A percentile compares a stretch with the other conserved stretches of the same genome.
These are phyloP conservation scores for Pocillopora damicornis DNA, from an alignment of 64 coral and sea anemone species.

Conservation along the genomic window DNA sequence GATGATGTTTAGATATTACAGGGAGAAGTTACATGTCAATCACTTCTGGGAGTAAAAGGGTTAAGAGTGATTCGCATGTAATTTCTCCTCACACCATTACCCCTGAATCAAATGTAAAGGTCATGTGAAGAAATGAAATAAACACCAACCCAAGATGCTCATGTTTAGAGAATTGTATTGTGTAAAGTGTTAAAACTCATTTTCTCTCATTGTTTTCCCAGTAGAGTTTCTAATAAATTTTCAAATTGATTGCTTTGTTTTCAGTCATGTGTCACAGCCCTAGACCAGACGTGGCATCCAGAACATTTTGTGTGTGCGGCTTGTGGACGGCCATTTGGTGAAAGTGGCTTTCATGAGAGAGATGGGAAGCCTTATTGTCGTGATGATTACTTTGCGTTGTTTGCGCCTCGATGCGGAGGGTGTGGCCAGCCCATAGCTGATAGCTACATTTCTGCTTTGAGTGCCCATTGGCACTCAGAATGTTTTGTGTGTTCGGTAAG, in stretches of 20 bases:
- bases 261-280: slow-evolving; percentile 95
- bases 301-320: slow-evolving; percentile 94
- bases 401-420: slow-evolving; percentile 94
- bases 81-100: too few species aligned
- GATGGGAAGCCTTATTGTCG: slow-evolving; percentile 97
- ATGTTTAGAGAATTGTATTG: too few species aligned
- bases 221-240: neutral
- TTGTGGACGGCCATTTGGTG: slow-evolving; percentile 90
- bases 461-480: slow-evolving; percentile 96
- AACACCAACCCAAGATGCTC: too few species aligned
- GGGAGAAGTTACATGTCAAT: too few species aligned
- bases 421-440: slow-evolving; percentile 98
- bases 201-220: neutral
- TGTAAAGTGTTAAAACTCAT: neutral
- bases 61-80: too few species aligned
- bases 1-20: too few species aligned
- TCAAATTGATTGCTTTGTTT: neutral
- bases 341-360: slow-evolving; percentile 95
- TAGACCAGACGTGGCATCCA: slow-evolving; percentile 99
- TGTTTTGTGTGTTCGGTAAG: slow-evolving; percentile 96
- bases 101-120: too few species aligned
- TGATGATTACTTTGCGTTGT: slow-evolving; percentile 96
- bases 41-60: too few species aligned
- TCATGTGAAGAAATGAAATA: too few species aligned
- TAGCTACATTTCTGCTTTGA: slow-evolving; percentile 94